phyloP scores from a whole-genome alignment of 1,140 invertebrate species.

The Popillia japonica region DNA sequence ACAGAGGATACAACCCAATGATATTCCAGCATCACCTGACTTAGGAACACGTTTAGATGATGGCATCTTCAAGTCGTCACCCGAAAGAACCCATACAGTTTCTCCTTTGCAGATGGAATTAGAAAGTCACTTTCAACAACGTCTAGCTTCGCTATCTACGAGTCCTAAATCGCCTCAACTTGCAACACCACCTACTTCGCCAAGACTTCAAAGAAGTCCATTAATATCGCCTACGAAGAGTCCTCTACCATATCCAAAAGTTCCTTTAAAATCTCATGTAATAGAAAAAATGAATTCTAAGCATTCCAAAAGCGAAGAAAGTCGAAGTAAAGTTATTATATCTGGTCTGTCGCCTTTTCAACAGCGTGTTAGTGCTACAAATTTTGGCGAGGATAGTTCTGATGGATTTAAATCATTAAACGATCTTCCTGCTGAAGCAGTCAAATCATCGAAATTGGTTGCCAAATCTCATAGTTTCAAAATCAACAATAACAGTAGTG shows the following conservation, averaged over 20 bases:
- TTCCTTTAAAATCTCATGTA: conserved; percentile 39
- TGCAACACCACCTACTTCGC: conserved; percentile 40
- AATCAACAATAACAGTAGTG: conserved; percentile 51
- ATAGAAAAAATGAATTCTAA: conserved; percentile 36
- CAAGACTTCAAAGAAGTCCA: conserved; percentile 30
- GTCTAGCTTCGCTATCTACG: conserved; percentile 42
- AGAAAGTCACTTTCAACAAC: conserved; percentile 54
- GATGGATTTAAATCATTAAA: conserved; percentile 57
- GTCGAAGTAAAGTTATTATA: conserved; percentile 60
- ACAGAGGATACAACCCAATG: conserved; percentile 66
- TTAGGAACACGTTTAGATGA: conserved; percentile 25
- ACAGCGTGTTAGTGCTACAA: conserved; percentile 54
- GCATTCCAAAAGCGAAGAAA: conserved; percentile 49
- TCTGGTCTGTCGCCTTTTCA: conserved; percentile 64
- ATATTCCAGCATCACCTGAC: conserved; percentile 61
- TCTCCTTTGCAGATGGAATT: conserved; percentile 55
- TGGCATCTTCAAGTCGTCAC: conserved; percentile 41
- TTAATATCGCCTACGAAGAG: conserved; percentile 17
- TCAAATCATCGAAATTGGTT: conserved; percentile 63
- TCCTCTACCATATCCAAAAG: conserved; percentile 41
- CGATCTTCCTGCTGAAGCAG: conserved; percentile 60
- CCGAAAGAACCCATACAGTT: conserved; percentile 44
- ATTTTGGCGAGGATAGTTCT: conserved; percentile 47
- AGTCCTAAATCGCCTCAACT: conserved; percentile 25
- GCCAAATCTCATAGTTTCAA: conserved; percentile 74